Conservation (phyloP, 64 coral and sea anemone species). For the Actinia equina region DNA sequence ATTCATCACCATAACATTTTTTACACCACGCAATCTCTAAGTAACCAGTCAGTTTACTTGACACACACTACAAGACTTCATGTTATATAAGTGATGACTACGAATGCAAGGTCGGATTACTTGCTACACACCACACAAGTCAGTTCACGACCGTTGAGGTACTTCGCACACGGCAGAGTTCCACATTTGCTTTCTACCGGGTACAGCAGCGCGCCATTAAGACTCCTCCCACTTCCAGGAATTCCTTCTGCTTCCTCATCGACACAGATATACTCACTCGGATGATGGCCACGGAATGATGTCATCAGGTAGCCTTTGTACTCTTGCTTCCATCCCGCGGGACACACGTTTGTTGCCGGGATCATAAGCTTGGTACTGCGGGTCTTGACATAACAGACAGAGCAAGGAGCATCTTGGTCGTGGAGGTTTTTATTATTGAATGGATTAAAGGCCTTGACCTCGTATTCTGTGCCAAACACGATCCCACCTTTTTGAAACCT, state of each 20-base stretch:
- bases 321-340: slow-evolving; percentile 36
- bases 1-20: no score
- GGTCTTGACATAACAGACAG: slow-evolving; percentile 39
- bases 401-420: slow-evolving; percentile 32
- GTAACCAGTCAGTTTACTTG: neutral
- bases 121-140: slow-evolving; percentile 68
- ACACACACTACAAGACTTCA: slow-evolving; percentile 33
- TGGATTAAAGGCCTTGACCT: slow-evolving; percentile 42
- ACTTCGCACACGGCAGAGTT: slow-evolving; percentile 31
- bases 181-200: slow-evolving; percentile 43
- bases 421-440: slow-evolving; percentile 13
- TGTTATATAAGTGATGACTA: no score
- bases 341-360: slow-evolving; percentile 51
- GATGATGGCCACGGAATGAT: slow-evolving; percentile 1
- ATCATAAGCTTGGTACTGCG: slow-evolving; percentile 35
- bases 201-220: slow-evolving; percentile 45
- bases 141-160: slow-evolving; percentile 29
- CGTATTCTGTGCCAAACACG: slow-evolving; percentile 42
- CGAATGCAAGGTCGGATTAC: neutral
- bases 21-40: no score
- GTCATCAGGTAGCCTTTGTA: slow-evolving; percentile 57
- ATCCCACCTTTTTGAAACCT: neutral
- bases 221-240: neutral
- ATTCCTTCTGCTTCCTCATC: slow-evolving; percentile 48
- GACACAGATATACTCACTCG: slow-evolving; percentile 55